Percentiles rank a stretch among this genome's conserved stretches.
Conservation (phyloP, 2,797 vertebrate genomes). For the Oryzias sinensis region DNA sequence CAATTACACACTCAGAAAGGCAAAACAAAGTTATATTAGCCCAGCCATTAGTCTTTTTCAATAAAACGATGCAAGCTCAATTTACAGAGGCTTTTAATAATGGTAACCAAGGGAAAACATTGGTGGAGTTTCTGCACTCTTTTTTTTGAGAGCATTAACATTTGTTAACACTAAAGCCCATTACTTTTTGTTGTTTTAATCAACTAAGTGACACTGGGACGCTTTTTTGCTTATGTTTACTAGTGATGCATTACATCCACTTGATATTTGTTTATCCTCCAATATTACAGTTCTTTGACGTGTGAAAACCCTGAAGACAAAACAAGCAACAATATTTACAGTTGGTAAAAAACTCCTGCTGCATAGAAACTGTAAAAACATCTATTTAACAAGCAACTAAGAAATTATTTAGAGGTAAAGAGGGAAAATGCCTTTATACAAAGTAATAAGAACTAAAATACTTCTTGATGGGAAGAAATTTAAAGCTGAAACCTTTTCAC, state of each 20-base stretch:
- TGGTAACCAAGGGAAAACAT: neutral
- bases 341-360: too few species aligned
- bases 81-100: conserved; percentile 25
- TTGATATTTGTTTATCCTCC: too few species aligned
- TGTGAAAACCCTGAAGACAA: too few species aligned
- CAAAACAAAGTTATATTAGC: conserved; percentile 3
- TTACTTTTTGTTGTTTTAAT: neutral
- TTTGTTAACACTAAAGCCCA: neutral
- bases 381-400: too few species aligned
- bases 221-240: neutral
- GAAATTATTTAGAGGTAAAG: too few species aligned
- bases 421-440: too few species aligned
- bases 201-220: neutral
- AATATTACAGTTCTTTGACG: too few species aligned
- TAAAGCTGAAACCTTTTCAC: too few species aligned
- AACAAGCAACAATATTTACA: too few species aligned
- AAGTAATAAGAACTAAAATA: too few species aligned
- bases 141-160: neutral
- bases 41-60: conserved; percentile 1
- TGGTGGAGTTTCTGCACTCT: neutral
- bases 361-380: too few species aligned
- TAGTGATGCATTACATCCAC: neutral
- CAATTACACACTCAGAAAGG: neutral
- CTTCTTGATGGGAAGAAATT: too few species aligned
- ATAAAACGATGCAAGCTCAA: conserved; percentile 8